Base-by-base conservation (phyloP, 1,140 invertebrate genomes). In the Brachystomella parvula region DNA sequence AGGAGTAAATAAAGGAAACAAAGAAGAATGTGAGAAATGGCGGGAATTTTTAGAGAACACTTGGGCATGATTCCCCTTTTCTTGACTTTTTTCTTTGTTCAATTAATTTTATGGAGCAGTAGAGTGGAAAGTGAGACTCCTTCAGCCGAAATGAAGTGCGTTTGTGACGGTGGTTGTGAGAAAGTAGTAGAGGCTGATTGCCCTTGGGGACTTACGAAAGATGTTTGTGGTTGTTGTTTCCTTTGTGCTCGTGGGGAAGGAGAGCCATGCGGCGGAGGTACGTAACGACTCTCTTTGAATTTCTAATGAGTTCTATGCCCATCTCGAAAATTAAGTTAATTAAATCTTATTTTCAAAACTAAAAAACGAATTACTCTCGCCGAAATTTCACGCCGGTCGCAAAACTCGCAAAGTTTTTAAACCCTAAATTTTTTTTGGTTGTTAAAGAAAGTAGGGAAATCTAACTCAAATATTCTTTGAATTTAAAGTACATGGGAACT, bases 101-200 rank as follows among this genome's bases (percentile, higher is more conserved):
- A 9, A 19, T 39, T 39, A 39, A 6, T 39, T 19, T 19, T 39
- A 39, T 6, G 6, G 35, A 39, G 35, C 19, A 39, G 35, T 6
- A 53, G 24, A 3, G 9, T 53, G 6, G 49, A 9, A 53, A 21
- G 3, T n/a, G 57, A 59, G 9, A 3, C 17, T 31, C 17, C 12
- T 17, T 3, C 3, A 15, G 62, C 29, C 2, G 62, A 56, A 29
- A 64, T 64, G 62, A 64, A 56, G 26, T 73, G 71, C 63, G 63
- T 73, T 64, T 73, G 71, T 67, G 71, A 70, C 56, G 69, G 65
- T n/a, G 60, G 60, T n/a, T 73, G 72, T 56, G 72, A 73, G 58
- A 61, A 61, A 39, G 12, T 73, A 17, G 47, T 63, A 26, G 67
- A 31, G 3, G 21, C 19, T n/a, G 69, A 71, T 47, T 73, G 72